Conservation (phyloP, 2,888 invertebrate species). For the Dinocampus coccinellae region DNA sequence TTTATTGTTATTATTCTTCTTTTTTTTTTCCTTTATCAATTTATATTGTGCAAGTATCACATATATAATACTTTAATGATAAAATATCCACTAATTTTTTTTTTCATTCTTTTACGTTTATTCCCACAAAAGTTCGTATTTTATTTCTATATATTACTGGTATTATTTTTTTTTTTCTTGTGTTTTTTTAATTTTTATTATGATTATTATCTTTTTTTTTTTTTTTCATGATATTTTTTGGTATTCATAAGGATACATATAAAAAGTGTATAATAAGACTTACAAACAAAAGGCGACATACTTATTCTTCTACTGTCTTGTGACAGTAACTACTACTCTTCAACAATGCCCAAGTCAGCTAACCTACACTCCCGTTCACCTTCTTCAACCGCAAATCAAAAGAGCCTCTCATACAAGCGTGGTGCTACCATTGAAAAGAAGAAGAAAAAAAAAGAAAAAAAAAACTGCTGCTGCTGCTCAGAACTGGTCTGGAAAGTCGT, state of each 20-base stretch:
- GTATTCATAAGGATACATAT: background rate
- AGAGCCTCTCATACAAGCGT: background rate
- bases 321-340: background rate
- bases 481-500: constrained; percentile 5
- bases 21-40: background rate
- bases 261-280: background rate
- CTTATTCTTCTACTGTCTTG: background rate
- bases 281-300: background rate
- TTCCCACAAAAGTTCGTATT: too few relatives aligned
- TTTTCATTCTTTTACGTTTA: too few relatives aligned
- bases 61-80: too few relatives aligned
- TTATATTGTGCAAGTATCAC: too few relatives aligned
- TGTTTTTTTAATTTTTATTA: too few relatives aligned
- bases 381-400: constrained; percentile 5
- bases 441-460: background rate
- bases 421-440: background rate
- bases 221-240: background rate
- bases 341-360: background rate
- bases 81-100: too few relatives aligned
- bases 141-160: too few relatives aligned
- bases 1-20: background rate
- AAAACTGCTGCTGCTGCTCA: background rate
- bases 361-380: background rate
- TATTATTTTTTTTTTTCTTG: too few relatives aligned
- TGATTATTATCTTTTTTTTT: background rate